Conservation (phyloP, 2,797 vertebrate genomes). For the Diglossa cyanea region DNA sequence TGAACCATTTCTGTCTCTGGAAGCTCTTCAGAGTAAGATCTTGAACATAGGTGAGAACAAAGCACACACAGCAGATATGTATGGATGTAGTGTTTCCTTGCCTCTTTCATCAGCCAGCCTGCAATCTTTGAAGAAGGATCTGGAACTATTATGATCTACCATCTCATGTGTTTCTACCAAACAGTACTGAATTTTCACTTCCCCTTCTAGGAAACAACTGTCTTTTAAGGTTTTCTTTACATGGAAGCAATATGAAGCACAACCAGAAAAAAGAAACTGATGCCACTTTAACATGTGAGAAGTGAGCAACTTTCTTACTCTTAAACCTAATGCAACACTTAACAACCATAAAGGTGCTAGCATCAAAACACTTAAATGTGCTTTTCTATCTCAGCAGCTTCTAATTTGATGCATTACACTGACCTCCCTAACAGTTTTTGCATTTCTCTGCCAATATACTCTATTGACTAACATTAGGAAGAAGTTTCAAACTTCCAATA, state of each 20-base stretch:
- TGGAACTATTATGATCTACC: background rate
- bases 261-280: background rate
- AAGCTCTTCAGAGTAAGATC: constrained; percentile 78
- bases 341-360: background rate
- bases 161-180: background rate
- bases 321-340: background rate
- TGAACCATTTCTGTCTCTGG: constrained; percentile 83
- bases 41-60: constrained; percentile 83
- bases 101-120: background rate
- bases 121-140: background rate
- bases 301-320: background rate
- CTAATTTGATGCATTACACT: background rate
- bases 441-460: background rate
- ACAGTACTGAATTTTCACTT: background rate
- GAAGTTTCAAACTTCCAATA: background rate
- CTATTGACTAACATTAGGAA: background rate
- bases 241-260: background rate
- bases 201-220: background rate
- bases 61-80: fast-evolving
- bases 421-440: background rate
- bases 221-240: background rate
- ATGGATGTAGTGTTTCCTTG: background rate
- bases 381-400: background rate
- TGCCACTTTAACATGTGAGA: background rate
- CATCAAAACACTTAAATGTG: background rate